phyloP scores from a whole-genome alignment of 2,797 vertebrate genomes.

The Ateles fusciceps region DNA sequence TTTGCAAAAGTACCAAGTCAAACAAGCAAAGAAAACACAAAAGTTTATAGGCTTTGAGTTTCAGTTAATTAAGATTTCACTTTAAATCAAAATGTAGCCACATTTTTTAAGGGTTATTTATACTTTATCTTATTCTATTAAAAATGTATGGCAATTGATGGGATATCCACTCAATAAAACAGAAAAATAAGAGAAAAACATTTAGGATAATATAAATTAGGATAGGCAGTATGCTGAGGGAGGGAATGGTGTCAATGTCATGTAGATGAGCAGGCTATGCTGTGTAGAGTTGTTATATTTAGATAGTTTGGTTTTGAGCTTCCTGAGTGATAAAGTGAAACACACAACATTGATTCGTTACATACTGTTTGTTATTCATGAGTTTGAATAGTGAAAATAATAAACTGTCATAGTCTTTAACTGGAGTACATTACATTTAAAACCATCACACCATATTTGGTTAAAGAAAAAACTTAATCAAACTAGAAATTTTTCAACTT shows the following conservation, averaged over 20 bases:
- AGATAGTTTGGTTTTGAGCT: not conserved
- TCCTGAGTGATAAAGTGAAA: not conserved
- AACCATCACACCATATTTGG: not conserved
- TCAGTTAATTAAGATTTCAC: not conserved
- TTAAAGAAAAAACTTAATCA: not conserved
- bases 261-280: not conserved
- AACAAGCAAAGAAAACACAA: not conserved
- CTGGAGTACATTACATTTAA: not conserved
- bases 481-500: not conserved
- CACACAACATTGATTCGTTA: not conserved
- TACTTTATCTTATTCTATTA: not conserved
- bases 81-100: not conserved
- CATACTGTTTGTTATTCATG: not conserved
- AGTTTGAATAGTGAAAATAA: not conserved
- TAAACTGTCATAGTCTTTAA: not conserved
- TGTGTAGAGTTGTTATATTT: not conserved
- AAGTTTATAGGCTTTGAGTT: not conserved
- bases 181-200: not conserved
- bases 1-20: not conserved
- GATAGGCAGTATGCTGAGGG: not conserved
- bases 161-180: not conserved
- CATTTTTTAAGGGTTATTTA: not conserved
- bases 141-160: not conserved
- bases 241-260: not conserved
- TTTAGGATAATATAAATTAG: not conserved